Conservation (phyloP, 2,888 invertebrate genomes). For the Orchesella flavescens region DNA sequence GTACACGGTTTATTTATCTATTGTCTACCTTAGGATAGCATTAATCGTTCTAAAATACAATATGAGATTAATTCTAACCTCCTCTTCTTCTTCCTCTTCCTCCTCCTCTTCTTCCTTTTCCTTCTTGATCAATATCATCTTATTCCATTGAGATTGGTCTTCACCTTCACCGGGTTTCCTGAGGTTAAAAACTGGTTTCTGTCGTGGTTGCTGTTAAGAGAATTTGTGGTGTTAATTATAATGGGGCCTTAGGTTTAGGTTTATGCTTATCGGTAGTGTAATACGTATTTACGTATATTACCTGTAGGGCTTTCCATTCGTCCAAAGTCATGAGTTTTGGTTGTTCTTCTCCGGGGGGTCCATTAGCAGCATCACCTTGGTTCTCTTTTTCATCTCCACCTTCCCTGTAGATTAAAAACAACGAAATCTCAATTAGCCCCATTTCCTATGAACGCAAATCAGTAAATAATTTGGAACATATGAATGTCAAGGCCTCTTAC, state of each 20-base stretch:
- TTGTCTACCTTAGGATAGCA: too few species aligned
- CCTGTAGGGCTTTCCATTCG: slow-evolving; percentile 93
- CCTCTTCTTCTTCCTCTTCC: slow-evolving; percentile 79
- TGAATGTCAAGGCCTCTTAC: slow-evolving; percentile 37
- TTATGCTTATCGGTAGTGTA: background rate
- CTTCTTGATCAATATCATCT: slow-evolving; percentile 86
- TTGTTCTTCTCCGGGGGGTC: slow-evolving; percentile 79
- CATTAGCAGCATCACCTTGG: slow-evolving; percentile 73
- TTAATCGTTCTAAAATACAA: too few species aligned
- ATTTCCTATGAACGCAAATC: background rate
- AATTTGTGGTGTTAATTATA: background rate
- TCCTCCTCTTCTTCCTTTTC: slow-evolving; percentile 80
- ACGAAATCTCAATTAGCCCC: slow-evolving; percentile 2
- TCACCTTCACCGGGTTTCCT: slow-evolving; percentile 96
- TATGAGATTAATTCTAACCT: slow-evolving; percentile 75
- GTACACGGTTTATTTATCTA: too few species aligned
- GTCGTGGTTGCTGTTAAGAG: slow-evolving; percentile 78
- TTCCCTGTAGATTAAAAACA: slow-evolving; percentile 69
- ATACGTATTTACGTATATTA: slow-evolving; percentile 34
- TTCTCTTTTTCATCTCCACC: slow-evolving; percentile 70
- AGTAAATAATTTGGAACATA: slow-evolving; percentile 8
- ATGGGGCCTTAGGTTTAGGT: background rate
- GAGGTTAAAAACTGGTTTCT: slow-evolving; percentile 90
- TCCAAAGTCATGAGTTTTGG: slow-evolving; percentile 84
- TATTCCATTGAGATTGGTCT: slow-evolving; percentile 93